Base-by-base conservation (phyloP, 2,888 invertebrate species). In the Dynastes maya region DNA sequence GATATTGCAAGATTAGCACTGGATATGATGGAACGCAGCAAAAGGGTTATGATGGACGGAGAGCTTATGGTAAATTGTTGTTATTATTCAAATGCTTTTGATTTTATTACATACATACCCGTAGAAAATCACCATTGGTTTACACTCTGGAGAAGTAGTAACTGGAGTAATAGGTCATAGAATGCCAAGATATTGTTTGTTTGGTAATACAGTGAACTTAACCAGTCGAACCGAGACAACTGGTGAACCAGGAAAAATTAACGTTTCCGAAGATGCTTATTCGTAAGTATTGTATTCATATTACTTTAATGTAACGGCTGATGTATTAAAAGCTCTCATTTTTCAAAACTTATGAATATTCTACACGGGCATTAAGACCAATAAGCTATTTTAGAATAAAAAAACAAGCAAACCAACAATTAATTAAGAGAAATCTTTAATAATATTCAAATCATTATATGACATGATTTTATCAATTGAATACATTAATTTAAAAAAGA, bases 191-290 rank as follows among this genome's bases (percentile, higher is more conserved):
- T 97, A 97, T 88, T 96, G 96, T 84, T 92, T 98, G 45, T 98
- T 97, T 86, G 97, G 97, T 5, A 97, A 98, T 89, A 97, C 97
- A 0, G 97, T 98, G 13, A 98, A 98, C 90, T 88, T 97, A 80
- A 97, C 97, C 76, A 97, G 97, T 88, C 92, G 97, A 80, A 97
- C 97, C 1, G 97, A 98, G 89, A 97, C 97, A 27, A 97, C 97
- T 0, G 97, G 97, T 0, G 92, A 94, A 70, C 94, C 95, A 13
- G 97, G 97, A 29, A 93, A 92, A 84, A 97, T 97, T 84, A 97
- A 97, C 88, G 96, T 97, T 80, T 97, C 97, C 67, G 96, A 96
- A 87, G 96, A 96, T 85, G 97, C 97, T 80, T 97, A 97, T 90
- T 94, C 92, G 96, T 97, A 90, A 90, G 90, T 85, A 74, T 78